Conservation (phyloP, 2,888 invertebrate genomes). For the Cheilosia impressa region DNA sequence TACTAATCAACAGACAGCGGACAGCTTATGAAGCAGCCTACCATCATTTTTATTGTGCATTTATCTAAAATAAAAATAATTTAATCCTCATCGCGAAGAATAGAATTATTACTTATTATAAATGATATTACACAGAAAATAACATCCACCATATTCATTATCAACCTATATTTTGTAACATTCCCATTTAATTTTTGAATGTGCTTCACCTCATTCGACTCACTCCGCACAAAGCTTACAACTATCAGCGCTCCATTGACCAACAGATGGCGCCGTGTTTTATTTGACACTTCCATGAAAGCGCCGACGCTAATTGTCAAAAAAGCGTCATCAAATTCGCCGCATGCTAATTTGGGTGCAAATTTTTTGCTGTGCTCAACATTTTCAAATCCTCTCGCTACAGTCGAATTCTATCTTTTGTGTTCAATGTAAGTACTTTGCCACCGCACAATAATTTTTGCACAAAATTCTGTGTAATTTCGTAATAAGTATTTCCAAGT, state of each 20-base stretch:
- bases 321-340: slow-evolving; percentile 50
- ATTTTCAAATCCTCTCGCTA: slow-evolving; percentile 63
- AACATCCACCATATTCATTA: neutral
- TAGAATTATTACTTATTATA: no score
- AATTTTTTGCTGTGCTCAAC: slow-evolving; percentile 42
- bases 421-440: slow-evolving; percentile 68
- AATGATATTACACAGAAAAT: no score
- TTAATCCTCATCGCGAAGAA: no score
- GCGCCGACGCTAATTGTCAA: slow-evolving; percentile 12
- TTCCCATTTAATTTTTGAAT: neutral
- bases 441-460: slow-evolving; percentile 19
- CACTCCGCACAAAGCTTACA: no score
- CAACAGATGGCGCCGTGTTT: slow-evolving; percentile 17
- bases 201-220: neutral
- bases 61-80: no score
- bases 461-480: slow-evolving; percentile 52
- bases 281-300: slow-evolving; percentile 27
- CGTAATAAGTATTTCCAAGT: slow-evolving; percentile 31
- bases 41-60: no score
- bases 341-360: slow-evolving; percentile 26
- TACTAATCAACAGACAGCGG: no score
- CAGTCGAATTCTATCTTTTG: slow-evolving; percentile 69
- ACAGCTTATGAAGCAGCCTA: no score
- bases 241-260: neutral
- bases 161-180: neutral